A percentile compares a stretch with the other conserved stretches of the same genome.
These are phyloP conservation scores for Megamerina dolium DNA, from an alignment of 2,888 invertebrate genomes.

Conservation along the genomic window DNA sequence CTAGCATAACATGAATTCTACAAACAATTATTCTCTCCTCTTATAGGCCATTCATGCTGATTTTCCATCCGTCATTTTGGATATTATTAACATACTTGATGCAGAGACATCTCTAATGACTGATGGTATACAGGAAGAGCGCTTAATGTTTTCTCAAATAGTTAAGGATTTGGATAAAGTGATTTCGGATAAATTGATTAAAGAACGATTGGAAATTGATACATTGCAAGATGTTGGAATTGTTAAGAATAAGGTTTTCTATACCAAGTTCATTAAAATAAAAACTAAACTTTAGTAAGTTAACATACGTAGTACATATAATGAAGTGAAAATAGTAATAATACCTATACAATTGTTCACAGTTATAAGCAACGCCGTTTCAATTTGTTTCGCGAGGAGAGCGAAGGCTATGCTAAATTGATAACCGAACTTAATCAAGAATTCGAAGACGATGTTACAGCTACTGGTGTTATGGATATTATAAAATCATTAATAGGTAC, in stretches of 20 bases:
- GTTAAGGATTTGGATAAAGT: slow-evolving; percentile 76
- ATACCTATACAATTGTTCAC: slow-evolving; percentile 38
- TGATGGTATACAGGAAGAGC: slow-evolving; percentile 65
- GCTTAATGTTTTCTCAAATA: slow-evolving; percentile 70
- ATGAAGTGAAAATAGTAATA: background rate
- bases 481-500: slow-evolving; percentile 89
- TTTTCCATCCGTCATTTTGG: slow-evolving; percentile 75
- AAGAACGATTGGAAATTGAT: slow-evolving; percentile 89
- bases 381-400: slow-evolving; percentile 96
- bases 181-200: slow-evolving; percentile 78
- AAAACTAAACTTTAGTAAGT: slow-evolving; percentile 98
- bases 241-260: slow-evolving; percentile 81
- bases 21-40: background rate
- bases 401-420: slow-evolving; percentile 97
- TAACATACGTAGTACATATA: background rate
- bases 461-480: slow-evolving; percentile 72
- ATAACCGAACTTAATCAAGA: slow-evolving; percentile 90
- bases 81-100: slow-evolving; percentile 79
- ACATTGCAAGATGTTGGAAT: slow-evolving; percentile 88
- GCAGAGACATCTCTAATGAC: slow-evolving; percentile 61
- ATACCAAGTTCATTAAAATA: slow-evolving; percentile 93
- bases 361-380: slow-evolving; percentile 99
- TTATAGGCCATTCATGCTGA: slow-evolving; percentile 70
- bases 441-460: slow-evolving; percentile 49
- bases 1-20: background rate